A percentile compares a stretch with the other conserved stretches of the same genome.
Conservation (phyloP, 2,113 vertebrate genomes). For the Gnathonemus longibarbis region DNA sequence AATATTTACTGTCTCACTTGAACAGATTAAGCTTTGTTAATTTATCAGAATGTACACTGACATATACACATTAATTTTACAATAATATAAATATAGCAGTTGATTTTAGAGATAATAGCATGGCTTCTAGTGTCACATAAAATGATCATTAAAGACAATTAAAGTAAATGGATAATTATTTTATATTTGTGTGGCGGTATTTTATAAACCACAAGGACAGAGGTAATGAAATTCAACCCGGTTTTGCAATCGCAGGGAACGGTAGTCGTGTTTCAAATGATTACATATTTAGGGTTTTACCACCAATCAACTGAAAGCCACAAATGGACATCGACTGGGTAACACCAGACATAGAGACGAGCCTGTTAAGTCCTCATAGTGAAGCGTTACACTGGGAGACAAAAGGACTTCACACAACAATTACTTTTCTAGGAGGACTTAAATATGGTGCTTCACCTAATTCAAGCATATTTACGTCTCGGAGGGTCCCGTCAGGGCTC, state of each 20-base stretch:
- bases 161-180: neutral
- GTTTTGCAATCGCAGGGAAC: neutral
- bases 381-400: neutral
- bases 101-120: slow-evolving; percentile 53
- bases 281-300: neutral
- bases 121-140: slow-evolving; percentile 50
- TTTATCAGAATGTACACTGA: slow-evolving; percentile 84
- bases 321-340: neutral
- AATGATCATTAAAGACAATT: neutral
- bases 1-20: slow-evolving; percentile 69
- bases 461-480: neutral
- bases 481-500: neutral
- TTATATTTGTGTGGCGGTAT: neutral
- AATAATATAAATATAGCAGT: slow-evolving; percentile 72
- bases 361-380: neutral
- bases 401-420: neutral
- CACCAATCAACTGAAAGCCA: neutral
- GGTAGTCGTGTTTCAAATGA: neutral
- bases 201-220: neutral
- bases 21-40: slow-evolving; percentile 59
- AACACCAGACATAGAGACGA: neutral
- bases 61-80: slow-evolving; percentile 86
- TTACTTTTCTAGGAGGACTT: neutral
- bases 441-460: neutral
- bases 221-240: neutral